phyloP scores from a whole-genome alignment of 2,113 vertebrate genomes.

The Alosa alosa region DNA sequence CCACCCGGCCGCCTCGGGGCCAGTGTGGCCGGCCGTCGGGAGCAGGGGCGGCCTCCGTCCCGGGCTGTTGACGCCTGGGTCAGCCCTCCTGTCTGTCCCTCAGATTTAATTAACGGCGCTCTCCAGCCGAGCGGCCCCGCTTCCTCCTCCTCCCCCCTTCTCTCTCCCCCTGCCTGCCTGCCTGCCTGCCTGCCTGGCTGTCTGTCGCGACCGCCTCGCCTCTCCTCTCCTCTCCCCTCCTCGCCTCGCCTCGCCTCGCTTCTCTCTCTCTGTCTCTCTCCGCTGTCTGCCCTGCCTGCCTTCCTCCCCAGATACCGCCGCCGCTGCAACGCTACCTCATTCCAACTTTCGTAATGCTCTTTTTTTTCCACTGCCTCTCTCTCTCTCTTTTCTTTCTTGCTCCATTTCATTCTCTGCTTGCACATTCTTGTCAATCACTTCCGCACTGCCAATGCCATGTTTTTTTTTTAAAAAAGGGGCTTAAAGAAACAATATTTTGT shows the following conservation, averaged over 20 bases:
- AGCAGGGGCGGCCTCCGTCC: constrained; percentile 26
- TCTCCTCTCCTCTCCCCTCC: constrained; percentile 47
- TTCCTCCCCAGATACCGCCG: background rate
- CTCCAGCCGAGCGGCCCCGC: constrained; percentile 67
- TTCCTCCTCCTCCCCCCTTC: constrained; percentile 63
- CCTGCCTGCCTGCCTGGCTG: constrained; percentile 53
- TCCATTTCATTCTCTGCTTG: background rate
- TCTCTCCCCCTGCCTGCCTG: constrained; percentile 44
- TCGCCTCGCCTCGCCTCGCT: constrained; percentile 42
- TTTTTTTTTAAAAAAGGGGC: background rate
- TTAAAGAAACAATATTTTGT: background rate
- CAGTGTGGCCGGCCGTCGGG: constrained; percentile 50
- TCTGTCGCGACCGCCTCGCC: constrained; percentile 53
- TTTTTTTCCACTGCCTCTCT: background rate
- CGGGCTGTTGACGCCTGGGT: constrained; percentile 61
- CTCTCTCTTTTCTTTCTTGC: constrained; percentile 12
- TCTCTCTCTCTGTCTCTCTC: constrained; percentile 11
- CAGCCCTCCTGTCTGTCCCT: constrained; percentile 77
- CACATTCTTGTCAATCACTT: constrained; percentile 41
- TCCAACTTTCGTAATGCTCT: constrained; percentile 7
- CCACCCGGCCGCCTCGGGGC: constrained; percentile 49
- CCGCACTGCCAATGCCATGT: background rate
- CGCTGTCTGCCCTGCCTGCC: constrained; percentile 4
- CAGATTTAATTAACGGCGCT: constrained; percentile 80
- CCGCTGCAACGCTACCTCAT: background rate